A percentile compares a stretch with the other conserved stretches of the same genome.
phyloP scores from a whole-genome alignment of 2,888 invertebrate genomes.

The Cylindroiulus punctatus region DNA sequence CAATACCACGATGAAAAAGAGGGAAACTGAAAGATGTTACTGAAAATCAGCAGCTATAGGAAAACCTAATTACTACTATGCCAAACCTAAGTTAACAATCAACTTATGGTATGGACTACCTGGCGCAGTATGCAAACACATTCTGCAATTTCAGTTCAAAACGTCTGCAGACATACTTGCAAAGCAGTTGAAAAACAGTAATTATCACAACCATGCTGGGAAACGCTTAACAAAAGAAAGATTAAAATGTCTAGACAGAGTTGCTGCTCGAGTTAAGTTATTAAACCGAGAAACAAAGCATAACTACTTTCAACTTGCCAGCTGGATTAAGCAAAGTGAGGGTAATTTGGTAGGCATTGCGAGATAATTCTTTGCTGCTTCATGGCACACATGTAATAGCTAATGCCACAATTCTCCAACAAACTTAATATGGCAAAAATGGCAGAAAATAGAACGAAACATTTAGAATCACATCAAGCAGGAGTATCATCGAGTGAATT shows the following conservation, averaged over 20 bases:
- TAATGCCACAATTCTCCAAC: no score
- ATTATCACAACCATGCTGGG: background rate
- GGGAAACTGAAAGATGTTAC: no score
- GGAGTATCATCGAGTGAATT: no score
- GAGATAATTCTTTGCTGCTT: background rate
- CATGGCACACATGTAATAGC: no score
- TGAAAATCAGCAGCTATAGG: no score
- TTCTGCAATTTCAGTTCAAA: no score
- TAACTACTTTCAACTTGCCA: slow-evolving; percentile 27
- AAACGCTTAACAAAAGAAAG: background rate
- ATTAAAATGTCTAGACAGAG: background rate
- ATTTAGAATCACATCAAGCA: background rate
- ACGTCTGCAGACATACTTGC: no score
- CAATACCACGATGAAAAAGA: no score
- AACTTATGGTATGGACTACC: background rate
- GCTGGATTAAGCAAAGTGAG: background rate
- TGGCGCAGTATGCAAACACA: background rate
- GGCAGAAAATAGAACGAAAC: background rate
- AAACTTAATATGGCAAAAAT: no score
- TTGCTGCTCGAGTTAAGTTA: background rate
- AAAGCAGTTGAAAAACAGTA: background rate
- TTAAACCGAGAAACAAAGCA: background rate
- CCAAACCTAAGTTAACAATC: no score
- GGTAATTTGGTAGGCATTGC: background rate
- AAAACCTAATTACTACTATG: no score